Conservation (phyloP, 2,113 vertebrate genomes). For the Pelusios castaneus region DNA sequence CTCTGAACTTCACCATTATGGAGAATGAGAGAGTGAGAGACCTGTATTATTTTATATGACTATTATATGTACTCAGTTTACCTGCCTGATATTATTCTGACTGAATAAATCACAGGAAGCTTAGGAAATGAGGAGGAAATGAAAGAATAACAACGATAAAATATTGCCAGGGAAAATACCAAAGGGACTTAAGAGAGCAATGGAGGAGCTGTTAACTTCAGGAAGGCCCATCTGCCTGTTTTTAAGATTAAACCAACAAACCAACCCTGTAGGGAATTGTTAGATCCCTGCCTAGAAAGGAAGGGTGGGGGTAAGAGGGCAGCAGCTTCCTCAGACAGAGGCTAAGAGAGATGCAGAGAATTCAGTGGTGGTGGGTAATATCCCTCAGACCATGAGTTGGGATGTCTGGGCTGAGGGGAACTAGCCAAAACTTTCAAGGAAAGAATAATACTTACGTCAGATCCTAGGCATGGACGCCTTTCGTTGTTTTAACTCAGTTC, state of each 20-base stretch:
- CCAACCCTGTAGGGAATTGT: no score
- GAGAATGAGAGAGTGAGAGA: background rate
- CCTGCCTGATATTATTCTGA: background rate
- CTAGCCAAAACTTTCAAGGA: no score
- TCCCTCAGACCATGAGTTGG: background rate
- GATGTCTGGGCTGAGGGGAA: background rate
- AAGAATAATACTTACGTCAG: background rate
- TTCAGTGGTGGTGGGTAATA: background rate
- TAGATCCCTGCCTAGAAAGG: background rate
- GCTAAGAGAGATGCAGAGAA: background rate
- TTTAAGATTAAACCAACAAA: background rate
- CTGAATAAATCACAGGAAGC: background rate
- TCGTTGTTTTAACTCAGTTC: background rate
- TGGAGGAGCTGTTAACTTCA: background rate
- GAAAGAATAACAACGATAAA: background rate
- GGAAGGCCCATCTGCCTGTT: background rate
- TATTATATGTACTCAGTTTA: background rate
- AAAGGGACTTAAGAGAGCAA: background rate
- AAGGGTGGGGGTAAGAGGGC: background rate
- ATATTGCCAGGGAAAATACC: background rate
- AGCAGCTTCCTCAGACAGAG: background rate
- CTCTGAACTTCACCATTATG: background rate
- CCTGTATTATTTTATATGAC: background rate
- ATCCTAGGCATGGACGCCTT: background rate
- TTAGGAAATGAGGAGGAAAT: background rate